Percentiles rank a stretch among this genome's conserved stretches.
phyloP scores from a whole-genome alignment of 2,797 vertebrate species.

The Tapera naevia region DNA sequence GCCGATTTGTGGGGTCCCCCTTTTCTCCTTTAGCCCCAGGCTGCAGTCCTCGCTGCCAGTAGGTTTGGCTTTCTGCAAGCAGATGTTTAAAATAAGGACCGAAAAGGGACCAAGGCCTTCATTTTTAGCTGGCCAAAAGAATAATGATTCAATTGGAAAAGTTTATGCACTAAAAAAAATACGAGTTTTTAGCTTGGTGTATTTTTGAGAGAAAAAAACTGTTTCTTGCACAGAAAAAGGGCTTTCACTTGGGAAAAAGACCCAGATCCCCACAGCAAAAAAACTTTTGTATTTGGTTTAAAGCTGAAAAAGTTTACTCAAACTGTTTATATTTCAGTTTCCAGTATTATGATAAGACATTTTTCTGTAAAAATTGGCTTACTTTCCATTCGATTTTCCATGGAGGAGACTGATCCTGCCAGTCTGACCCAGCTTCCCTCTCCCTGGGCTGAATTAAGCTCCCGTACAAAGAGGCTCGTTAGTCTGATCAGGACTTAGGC shows the following conservation, averaged over 20 bases:
- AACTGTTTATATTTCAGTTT: conserved; percentile 1
- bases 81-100: not conserved
- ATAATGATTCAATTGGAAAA: not conserved
- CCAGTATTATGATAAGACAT: not conserved
- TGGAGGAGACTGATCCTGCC: not conserved
- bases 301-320: not conserved
- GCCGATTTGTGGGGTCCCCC: accelerated
- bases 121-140: not conserved
- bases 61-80: not conserved
- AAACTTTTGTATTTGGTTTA: not conserved
- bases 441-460: not conserved
- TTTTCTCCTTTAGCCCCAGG: not conserved
- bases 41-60: not conserved
- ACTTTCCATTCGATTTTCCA: not conserved
- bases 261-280: not conserved
- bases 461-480: not conserved
- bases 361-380: conserved; percentile 12
- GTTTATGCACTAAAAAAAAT: not conserved
- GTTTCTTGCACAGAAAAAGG: not conserved
- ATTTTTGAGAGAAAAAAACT: not conserved
- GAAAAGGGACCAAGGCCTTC: accelerated
- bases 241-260: not conserved
- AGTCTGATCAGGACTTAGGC: not conserved
- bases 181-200: accelerated
- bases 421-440: not conserved